Conservation (phyloP, 2,888 invertebrate species). For the Agrochola circellaris region DNA sequence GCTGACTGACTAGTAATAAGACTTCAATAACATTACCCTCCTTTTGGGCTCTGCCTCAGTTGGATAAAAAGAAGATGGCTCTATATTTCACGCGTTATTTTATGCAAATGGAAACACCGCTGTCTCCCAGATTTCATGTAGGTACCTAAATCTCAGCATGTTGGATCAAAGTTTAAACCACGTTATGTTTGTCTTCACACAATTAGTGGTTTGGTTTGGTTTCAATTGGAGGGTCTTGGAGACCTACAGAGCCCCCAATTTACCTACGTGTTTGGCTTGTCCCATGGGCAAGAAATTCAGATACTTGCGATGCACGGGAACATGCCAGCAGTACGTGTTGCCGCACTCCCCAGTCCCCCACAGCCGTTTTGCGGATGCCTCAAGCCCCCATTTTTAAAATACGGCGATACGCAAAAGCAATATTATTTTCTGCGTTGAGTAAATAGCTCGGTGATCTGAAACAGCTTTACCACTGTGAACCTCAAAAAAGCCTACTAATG, state of each 20-base stretch:
- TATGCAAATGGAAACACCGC: background rate
- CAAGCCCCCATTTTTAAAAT: background rate
- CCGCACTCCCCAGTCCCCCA: background rate
- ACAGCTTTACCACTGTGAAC: too few relatives aligned
- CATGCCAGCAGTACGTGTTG: constrained; percentile 4
- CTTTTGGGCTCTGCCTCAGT: background rate
- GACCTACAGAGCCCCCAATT: background rate
- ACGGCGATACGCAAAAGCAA: background rate
- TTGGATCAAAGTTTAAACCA: constrained; percentile 24
- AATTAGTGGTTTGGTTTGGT: too few relatives aligned
- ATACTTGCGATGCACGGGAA: constrained; percentile 5
- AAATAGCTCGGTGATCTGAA: too few relatives aligned
- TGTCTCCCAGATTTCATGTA: background rate
- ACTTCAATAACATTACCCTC: background rate
- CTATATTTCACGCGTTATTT: background rate
- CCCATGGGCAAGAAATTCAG: background rate
- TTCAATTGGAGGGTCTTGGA: background rate
- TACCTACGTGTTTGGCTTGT: constrained; percentile 2
- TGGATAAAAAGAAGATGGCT: background rate
- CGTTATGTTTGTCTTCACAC: constrained; percentile 25
- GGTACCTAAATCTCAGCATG: background rate
- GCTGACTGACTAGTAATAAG: background rate
- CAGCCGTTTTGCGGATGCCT: background rate
- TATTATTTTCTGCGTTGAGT: too few relatives aligned
- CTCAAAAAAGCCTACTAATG: too few relatives aligned